phyloP scores from a whole-genome alignment of 92 coral and sea anemone species.

The Epizoanthus ramosus region DNA sequence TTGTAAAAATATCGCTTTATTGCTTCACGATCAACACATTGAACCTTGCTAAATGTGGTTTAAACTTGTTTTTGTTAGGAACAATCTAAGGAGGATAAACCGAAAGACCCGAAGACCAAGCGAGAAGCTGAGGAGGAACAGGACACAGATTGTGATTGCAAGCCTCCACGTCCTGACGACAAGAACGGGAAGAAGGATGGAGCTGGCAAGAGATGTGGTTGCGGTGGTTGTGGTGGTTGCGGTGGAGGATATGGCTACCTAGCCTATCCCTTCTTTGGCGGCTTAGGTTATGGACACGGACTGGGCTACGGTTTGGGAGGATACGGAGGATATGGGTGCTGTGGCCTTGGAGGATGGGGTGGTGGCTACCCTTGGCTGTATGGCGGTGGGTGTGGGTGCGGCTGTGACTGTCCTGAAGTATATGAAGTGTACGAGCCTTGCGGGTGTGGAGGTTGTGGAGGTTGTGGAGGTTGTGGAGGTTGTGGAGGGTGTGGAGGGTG shows the following conservation, averaged over 20 bases:
- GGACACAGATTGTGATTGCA: slow-evolving; percentile 67
- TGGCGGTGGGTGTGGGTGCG: slow-evolving; percentile 58
- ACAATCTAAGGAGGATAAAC: slow-evolving; percentile 30
- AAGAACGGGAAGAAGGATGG: slow-evolving; percentile 14
- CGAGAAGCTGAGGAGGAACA: slow-evolving; percentile 51
- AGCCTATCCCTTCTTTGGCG: slow-evolving; percentile 63
- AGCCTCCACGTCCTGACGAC: slow-evolving; percentile 42
- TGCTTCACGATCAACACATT: too few species aligned
- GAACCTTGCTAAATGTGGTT: too few species aligned
- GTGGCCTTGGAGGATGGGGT: slow-evolving; percentile 60
- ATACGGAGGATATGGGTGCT: slow-evolving; percentile 38
- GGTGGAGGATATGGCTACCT: slow-evolving; percentile 18
- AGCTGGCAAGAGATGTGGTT: slow-evolving; percentile 28
- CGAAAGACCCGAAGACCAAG: slow-evolving; percentile 36
- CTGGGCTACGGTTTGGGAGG: slow-evolving; percentile 65
- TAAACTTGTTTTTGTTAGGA: not conserved
- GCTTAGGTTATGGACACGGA: slow-evolving; percentile 62
- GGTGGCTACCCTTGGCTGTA: slow-evolving; percentile 41
- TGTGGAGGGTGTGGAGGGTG: slow-evolving; percentile 61
- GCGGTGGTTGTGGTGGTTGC: slow-evolving; percentile 36
- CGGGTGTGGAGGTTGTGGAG: slow-evolving; percentile 60
- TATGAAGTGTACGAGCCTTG: too few species aligned
- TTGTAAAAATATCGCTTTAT: too few species aligned
- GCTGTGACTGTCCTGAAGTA: slow-evolving; percentile 10
- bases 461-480: slow-evolving; percentile 53